A percentile compares a stretch with the other conserved stretches of the same genome.
These are phyloP conservation scores for Drosophila maculinotata DNA, from an alignment of 2,888 invertebrate species.

Conservation along the genomic window DNA sequence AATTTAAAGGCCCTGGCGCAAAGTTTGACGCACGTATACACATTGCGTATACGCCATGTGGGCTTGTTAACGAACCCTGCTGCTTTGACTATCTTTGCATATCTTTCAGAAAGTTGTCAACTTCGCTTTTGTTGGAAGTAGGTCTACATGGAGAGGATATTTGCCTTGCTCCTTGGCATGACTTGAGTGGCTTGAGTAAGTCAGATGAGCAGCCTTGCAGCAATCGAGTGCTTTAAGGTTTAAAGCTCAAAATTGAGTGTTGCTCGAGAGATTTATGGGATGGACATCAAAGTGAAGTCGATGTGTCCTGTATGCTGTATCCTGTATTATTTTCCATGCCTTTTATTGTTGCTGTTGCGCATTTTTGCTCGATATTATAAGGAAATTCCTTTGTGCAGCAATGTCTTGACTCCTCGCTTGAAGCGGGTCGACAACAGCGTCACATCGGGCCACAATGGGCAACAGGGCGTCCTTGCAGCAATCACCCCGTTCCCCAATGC, in stretches of 20 bases:
- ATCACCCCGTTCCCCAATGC: too few relatives aligned
- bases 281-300: not conserved
- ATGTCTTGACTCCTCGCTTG: constrained; percentile 41
- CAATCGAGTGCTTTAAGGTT: constrained; percentile 16
- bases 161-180: constrained; percentile 4
- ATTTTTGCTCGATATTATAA: constrained; percentile 42
- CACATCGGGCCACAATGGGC: constrained; percentile 5
- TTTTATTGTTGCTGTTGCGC: constrained; percentile 6
- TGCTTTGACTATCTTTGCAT: not conserved
- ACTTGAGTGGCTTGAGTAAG: constrained; percentile 20
- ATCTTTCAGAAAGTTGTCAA: constrained; percentile 9
- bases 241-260: constrained; percentile 8
- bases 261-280: constrained; percentile 18
- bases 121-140: constrained; percentile 10
- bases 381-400: constrained; percentile 58
- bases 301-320: not conserved
- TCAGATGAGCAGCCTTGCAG: constrained; percentile 14
- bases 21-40: constrained; percentile 54
- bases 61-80: not conserved
- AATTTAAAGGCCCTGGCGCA: constrained; percentile 51
- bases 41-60: constrained; percentile 44
- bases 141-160: constrained; percentile 5
- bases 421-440: constrained; percentile 26
- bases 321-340: not conserved
- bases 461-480: constrained; percentile 10